Evolutionary conservation across 2,797 vertebrate genomes (phyloP).

Genomic region (Scyliorhinus canicula): DNA sequence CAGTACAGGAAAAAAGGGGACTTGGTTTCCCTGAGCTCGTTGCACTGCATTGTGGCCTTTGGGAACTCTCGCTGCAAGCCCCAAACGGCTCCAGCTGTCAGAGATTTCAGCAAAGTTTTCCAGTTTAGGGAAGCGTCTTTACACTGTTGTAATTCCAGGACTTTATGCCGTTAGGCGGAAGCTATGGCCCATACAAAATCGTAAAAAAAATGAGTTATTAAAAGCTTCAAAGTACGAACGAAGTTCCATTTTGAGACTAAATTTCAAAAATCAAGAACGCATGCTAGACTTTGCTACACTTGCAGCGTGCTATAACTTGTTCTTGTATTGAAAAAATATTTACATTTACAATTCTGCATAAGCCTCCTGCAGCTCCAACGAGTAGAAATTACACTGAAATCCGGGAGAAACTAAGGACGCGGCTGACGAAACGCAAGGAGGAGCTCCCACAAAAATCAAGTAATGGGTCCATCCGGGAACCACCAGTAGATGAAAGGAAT

Average conservation of each 20-base stretch:
- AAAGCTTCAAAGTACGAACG: neutral
- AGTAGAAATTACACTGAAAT: constrained; percentile 98
- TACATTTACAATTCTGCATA: neutral
- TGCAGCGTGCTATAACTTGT: neutral
- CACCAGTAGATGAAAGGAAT: constrained; percentile 79
- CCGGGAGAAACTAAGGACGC: constrained; percentile 88
- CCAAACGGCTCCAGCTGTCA: no score
- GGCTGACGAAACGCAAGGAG: constrained; percentile 91
- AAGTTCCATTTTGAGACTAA: neutral
- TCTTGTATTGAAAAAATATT: neutral
- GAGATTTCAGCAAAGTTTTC: no score
- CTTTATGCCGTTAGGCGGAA: no score
- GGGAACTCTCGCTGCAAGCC: no score
- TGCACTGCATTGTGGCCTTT: no score
- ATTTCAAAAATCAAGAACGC: neutral
- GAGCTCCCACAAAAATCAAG: constrained; percentile 85
- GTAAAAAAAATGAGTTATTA: neutral
- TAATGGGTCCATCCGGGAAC: constrained; percentile 64
- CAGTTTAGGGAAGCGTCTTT: no score
- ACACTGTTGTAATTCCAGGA: no score
- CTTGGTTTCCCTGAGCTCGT: no score
- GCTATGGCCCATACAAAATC: neutral
- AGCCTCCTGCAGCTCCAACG: constrained; percentile 94
- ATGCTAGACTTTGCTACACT: neutral
- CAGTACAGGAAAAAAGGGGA: no score